phyloP scores from a whole-genome alignment of 2,113 vertebrate species.

The Cyprinodon brontotheroides region DNA sequence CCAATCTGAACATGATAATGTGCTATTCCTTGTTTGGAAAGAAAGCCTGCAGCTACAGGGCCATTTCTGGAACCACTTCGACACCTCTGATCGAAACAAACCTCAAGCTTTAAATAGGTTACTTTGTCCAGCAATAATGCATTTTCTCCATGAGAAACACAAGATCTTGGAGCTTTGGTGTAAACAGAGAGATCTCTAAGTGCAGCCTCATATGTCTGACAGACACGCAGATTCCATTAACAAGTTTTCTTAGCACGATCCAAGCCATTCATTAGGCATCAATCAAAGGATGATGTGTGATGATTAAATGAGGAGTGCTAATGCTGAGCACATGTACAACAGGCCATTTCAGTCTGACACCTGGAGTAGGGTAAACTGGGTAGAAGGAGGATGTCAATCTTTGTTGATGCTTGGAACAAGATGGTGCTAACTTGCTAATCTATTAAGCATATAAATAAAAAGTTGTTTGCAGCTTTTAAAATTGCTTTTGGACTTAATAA shows the following conservation, averaged over 20 bases:
- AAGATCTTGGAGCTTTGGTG: slow-evolving; percentile 3
- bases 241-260: slow-evolving; percentile 86
- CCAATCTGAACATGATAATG: too few species aligned
- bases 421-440: slow-evolving; percentile 41
- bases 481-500: not conserved
- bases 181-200: slow-evolving; percentile 14
- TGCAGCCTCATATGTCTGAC: slow-evolving; percentile 11
- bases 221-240: slow-evolving; percentile 81
- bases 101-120: not conserved
- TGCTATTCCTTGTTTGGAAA: too few species aligned
- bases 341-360: slow-evolving; percentile 65
- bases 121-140: not conserved
- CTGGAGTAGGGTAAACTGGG: slow-evolving; percentile 55
- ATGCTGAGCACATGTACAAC: slow-evolving; percentile 61
- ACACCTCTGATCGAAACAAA: too few species aligned
- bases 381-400: not conserved
- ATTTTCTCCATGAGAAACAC: not conserved
- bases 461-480: not conserved
- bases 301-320: slow-evolving; percentile 55
- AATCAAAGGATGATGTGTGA: slow-evolving; percentile 81
- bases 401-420: slow-evolving; percentile 11
- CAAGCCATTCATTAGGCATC: slow-evolving; percentile 87
- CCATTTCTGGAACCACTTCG: too few species aligned
- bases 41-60: too few species aligned
- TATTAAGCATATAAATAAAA: slow-evolving; percentile 44